These are phyloP conservation scores for Stenoptilia bipunctidactyla DNA, from an alignment of 2,888 invertebrate species.

Conservation along the genomic window DNA sequence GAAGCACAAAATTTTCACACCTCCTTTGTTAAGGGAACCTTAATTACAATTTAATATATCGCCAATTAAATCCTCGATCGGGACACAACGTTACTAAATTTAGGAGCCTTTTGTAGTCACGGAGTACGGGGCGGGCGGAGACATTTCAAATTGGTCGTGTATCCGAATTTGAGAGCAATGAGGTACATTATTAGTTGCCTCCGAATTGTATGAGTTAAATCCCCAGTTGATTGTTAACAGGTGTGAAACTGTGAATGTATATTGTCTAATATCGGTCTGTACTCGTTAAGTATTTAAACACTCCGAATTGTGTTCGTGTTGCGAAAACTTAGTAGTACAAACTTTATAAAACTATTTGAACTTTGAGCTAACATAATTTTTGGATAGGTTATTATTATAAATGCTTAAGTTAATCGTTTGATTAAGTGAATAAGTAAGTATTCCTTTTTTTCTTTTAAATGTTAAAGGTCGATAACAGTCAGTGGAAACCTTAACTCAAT, in stretches of 20 bases:
- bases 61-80: conserved; percentile 62
- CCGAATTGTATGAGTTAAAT: conserved; percentile 21
- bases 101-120: conserved; percentile 18
- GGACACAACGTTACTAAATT: conserved; percentile 34
- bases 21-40: conserved; percentile 41
- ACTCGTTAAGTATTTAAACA: conserved; percentile 4
- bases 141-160: background rate
- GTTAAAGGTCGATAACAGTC: no score
- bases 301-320: background rate
- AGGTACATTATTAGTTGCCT: conserved; percentile 25
- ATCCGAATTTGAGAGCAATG: conserved; percentile 17
- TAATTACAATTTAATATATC: conserved; percentile 69
- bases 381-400: no score
- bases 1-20: conserved; percentile 41
- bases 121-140: background rate
- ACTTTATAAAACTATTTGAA: background rate
- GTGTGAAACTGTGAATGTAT: conserved; percentile 26
- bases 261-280: conserved; percentile 17
- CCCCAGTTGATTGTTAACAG: conserved; percentile 26
- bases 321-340: background rate
- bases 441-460: no score
- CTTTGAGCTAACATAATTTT: no score
- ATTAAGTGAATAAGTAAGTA: no score
- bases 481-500: no score
- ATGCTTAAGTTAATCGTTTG: no score